These are phyloP conservation scores for Cnemophilus loriae DNA, from an alignment of 2,113 vertebrate species.

Conservation along the genomic window DNA sequence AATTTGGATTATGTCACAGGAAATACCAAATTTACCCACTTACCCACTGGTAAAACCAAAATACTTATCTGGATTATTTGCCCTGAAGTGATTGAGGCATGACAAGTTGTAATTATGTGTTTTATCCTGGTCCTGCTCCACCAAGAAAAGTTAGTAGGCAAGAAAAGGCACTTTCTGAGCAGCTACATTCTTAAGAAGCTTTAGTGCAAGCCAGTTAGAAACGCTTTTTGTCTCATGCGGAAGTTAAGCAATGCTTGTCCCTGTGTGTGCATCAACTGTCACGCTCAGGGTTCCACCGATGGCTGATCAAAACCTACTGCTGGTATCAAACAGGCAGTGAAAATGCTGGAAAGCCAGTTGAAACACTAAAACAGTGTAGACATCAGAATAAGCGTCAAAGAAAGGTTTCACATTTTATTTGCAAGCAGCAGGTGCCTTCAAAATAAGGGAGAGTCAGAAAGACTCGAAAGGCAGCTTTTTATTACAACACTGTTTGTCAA, in stretches of 20 bases:
- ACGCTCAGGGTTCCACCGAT: neutral
- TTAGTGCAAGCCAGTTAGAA: neutral
- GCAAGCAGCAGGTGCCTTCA: neutral
- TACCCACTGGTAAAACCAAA: neutral
- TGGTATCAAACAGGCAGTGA: neutral
- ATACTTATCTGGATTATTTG: neutral
- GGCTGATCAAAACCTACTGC: neutral
- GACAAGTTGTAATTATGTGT: neutral
- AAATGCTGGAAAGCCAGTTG: neutral
- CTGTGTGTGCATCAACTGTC: neutral
- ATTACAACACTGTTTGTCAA: neutral
- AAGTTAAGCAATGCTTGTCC: neutral
- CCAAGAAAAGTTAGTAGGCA: neutral
- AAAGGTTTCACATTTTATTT: neutral
- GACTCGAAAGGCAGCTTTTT: neutral
- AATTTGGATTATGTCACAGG: conserved; percentile 2
- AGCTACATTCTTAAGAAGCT: neutral
- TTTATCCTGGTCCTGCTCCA: neutral
- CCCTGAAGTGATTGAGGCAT: neutral
- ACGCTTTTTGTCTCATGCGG: neutral
- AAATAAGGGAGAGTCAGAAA: neutral
- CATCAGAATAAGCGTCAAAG: neutral
- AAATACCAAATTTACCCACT: conserved; percentile 22
- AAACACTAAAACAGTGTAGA: neutral
- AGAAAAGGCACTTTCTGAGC: neutral